Evolutionary conservation across 2,888 invertebrate species (phyloP).

Genomic region (Ctenicera cuprea): DNA sequence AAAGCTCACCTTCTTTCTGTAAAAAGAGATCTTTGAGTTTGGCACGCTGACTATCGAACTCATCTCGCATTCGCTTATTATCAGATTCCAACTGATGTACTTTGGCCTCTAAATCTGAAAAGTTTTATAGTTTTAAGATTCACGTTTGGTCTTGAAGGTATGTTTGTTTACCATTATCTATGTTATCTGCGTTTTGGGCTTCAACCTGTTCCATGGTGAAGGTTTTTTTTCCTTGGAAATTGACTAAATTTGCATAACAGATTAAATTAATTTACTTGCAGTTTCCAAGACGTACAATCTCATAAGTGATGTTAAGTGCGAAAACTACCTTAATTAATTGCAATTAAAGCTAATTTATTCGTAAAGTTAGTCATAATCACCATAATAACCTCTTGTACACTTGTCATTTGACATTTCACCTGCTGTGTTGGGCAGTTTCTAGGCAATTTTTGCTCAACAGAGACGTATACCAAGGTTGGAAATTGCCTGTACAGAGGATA

Average conservation of each 20-base stretch:
- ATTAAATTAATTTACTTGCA: not conserved
- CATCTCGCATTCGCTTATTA: conserved; percentile 84
- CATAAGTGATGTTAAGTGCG: not conserved
- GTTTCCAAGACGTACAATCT: not conserved
- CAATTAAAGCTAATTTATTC: conserved; percentile 20
- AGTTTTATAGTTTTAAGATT: not conserved
- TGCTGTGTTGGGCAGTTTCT: conserved; percentile 7
- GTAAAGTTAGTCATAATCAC: conserved; percentile 22
- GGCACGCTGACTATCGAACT: conserved; percentile 93
- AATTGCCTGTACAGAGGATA: too few relatives aligned
- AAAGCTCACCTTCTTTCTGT: conserved; percentile 90
- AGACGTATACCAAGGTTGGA: not conserved
- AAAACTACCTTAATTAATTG: not conserved
- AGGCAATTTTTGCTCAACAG: conserved; percentile 14
- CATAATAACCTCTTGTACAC: conserved; percentile 41
- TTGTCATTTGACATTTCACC: conserved; percentile 39
- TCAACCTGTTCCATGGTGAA: conserved; percentile 48
- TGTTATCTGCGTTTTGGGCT: conserved; percentile 41
- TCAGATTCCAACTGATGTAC: conserved; percentile 72
- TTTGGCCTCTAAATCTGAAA: conserved; percentile 58
- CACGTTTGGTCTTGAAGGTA: not conserved
- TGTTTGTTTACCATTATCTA: conserved; percentile 23
- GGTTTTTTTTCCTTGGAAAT: not conserved
- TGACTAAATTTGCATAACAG: conserved; percentile 9
- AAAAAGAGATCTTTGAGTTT: conserved; percentile 94